Evolutionary conservation across 2,797 vertebrate species (phyloP).

Genomic region (Antrozous pallidus): DNA sequence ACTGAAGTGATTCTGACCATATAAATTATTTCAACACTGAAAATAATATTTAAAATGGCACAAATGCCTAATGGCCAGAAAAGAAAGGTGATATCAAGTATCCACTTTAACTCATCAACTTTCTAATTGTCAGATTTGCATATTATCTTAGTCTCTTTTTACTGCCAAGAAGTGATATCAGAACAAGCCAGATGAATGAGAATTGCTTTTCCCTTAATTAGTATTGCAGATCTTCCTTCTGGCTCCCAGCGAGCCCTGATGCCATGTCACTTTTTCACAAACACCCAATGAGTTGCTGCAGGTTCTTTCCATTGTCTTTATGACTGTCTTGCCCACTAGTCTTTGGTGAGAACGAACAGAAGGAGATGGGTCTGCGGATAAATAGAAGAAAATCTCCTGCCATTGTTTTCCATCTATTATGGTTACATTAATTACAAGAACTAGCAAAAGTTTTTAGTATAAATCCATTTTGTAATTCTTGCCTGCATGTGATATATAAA

Average conservation of each 20-base stretch:
- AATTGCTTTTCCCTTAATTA: slow-evolving; percentile 24
- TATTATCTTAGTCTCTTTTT: not conserved
- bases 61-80: not conserved
- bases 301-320: not conserved
- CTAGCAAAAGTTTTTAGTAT: not conserved
- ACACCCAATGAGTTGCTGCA: not conserved
- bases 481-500: not conserved
- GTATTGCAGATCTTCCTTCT: not conserved
- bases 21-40: not conserved
- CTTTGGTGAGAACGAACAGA: not conserved
- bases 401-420: not conserved
- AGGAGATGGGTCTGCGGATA: not conserved
- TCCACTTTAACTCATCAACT: not conserved
- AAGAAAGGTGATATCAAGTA: slow-evolving; percentile 13
- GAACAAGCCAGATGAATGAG: slow-evolving; percentile 45
- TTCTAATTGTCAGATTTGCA: not conserved
- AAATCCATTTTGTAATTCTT: slow-evolving; percentile 11
- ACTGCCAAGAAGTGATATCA: slow-evolving; percentile 50
- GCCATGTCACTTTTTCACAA: not conserved
- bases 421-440: not conserved
- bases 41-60: slow-evolving; percentile 15
- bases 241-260: not conserved
- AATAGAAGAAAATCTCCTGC: not conserved
- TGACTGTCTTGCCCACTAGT: not conserved
- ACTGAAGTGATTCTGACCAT: not conserved